A percentile compares a stretch with the other conserved stretches of the same genome.
Evolutionary conservation across 2,888 invertebrate genomes (phyloP).

Genomic region (Polydrusus pterygomalis): DNA sequence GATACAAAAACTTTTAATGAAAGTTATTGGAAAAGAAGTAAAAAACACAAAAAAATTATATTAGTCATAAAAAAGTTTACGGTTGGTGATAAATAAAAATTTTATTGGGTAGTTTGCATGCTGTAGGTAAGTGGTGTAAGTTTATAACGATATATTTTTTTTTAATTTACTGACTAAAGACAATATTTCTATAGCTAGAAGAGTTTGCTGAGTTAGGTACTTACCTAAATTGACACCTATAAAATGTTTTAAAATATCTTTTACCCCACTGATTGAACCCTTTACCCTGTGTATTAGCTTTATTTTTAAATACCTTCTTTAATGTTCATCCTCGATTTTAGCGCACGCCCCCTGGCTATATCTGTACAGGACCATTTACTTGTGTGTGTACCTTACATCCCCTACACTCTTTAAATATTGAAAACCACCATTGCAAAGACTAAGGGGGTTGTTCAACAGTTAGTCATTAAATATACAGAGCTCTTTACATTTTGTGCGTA

Average conservation of each 20-base stretch:
- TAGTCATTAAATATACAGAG: constrained; percentile 46
- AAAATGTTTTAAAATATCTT: not conserved
- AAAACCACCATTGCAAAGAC: constrained; percentile 45
- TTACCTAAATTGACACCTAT: too few species aligned
- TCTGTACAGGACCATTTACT: constrained; percentile 14
- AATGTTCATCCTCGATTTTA: constrained; percentile 1
- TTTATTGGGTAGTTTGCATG: too few species aligned
- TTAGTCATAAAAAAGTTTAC: too few species aligned
- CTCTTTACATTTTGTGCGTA: constrained; percentile 28
- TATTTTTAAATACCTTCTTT: constrained; percentile 14
- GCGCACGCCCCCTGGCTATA: not conserved
- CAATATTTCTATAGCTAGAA: too few species aligned
- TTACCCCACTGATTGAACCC: not conserved
- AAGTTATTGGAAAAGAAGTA: too few species aligned
- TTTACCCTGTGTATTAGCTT: not conserved
- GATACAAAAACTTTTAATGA: too few species aligned
- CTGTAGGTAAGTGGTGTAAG: too few species aligned
- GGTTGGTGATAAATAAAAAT: too few species aligned
- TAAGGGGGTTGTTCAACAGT: constrained; percentile 41
- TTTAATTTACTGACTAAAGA: too few species aligned
- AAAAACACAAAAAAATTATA: too few species aligned
- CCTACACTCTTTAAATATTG: constrained; percentile 50
- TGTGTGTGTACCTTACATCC: constrained; percentile 31
- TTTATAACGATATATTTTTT: too few species aligned
- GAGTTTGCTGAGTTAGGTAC: too few species aligned